phyloP scores from a whole-genome alignment of 1,140 invertebrate genomes.

The Solenopsis invicta region DNA sequence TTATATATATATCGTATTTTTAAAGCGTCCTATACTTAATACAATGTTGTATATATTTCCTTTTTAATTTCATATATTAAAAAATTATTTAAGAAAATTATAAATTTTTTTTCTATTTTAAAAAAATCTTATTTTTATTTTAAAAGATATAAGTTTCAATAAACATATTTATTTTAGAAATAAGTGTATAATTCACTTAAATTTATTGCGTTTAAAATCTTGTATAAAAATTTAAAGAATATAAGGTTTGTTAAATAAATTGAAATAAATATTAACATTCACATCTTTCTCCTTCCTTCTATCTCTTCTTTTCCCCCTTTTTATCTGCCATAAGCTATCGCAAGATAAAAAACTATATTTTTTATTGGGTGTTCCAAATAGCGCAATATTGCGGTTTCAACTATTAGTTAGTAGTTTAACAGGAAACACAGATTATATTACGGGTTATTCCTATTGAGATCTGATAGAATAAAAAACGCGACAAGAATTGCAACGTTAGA shows the following conservation, averaged over 20 bases:
- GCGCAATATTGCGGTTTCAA: constrained; percentile 10
- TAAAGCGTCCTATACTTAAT: background rate
- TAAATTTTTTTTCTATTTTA: background rate
- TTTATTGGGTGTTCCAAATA: constrained; percentile 37
- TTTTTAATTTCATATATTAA: background rate
- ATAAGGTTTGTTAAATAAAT: background rate
- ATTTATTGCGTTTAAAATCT: background rate
- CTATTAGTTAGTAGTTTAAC: background rate
- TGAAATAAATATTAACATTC: background rate
- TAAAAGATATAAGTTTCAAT: background rate
- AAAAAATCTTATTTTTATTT: background rate
- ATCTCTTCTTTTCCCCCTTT: background rate
- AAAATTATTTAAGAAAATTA: background rate
- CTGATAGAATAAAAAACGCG: background rate
- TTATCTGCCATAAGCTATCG: background rate
- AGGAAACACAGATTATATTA: background rate
- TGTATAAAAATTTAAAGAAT: background rate
- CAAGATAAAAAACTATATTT: background rate
- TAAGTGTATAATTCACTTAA: background rate
- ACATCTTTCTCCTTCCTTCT: background rate
- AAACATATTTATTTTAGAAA: background rate
- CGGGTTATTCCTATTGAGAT: background rate
- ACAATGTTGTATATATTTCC: background rate
- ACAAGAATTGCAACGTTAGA: constrained; percentile 11
- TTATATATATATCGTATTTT: background rate